Evolutionary conservation across 2,113 vertebrate genomes (phyloP), one percentile per base, ranked within the genome.

Genomic region (Anhinga anhinga): DNA sequence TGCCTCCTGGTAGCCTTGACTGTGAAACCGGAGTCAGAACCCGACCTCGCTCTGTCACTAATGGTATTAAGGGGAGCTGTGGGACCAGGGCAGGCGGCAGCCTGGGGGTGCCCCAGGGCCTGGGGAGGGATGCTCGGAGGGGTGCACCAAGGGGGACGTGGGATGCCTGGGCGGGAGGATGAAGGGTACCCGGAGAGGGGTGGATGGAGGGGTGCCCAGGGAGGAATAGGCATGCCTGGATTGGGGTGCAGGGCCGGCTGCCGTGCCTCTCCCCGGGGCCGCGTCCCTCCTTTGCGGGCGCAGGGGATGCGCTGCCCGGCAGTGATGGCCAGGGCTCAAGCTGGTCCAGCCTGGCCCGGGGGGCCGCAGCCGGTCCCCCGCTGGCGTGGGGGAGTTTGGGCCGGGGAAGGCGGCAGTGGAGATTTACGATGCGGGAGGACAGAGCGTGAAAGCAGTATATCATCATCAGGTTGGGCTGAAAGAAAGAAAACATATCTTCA

Each of bases 401-500:
- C 79, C 97, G 97, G 97, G 98, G 95, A 98, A 82, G 98, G 96
- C 95, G 90, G 98, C 98, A 97, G 98, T 95, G 96, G 98, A 98
- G 98, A 98, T 98, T 98, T 98, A 99, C 98, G 98, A 99, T 99
- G 98, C 98, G 96, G 98, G 98, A 98, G 99, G 99, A 99, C 99
- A 99, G 99, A 98, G 98, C 98, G 98, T 99, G 99, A 99, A 99
- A 99, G 98, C 99, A 98, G 98, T 96, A 97, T 98, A 99, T 99
- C 99, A 99, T 99, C 99, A 99, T 99, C 99, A 99, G 99, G 98
- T 99, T 98, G 98, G 98, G 98, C 98, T 98, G 99, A 99, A 99
- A 99, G 99, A 99, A 99, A 99, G 99, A 98, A 99, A 99, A 99
- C 99, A 99, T 99, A 99, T 99, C 99, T 99, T 98, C 98, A 98